Base-by-base conservation (phyloP, 2,113 vertebrate genomes). In the Lichenostomus cassidix region DNA sequence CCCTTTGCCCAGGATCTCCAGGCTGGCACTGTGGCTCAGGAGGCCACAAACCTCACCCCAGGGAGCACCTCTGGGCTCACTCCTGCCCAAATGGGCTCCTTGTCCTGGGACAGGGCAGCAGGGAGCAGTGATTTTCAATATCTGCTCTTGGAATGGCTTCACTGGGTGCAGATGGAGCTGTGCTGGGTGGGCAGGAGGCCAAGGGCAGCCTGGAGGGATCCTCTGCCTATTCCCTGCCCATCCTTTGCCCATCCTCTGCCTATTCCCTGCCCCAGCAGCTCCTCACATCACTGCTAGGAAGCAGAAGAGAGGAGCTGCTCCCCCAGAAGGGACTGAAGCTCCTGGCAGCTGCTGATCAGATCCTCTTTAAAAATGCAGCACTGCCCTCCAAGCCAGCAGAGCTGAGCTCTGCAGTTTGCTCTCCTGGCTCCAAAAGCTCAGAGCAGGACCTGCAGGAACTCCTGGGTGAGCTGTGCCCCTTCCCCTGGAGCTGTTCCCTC, bases 281-380 rank as follows among this genome's bases (percentile, higher is more conserved):
- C 3, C 71, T 65, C 20, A 23, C 0, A 0, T 49, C 8, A 1
- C 44, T 42, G 19, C 33, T 70, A 11, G 15, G 20, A 50, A 56
- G 24, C 1, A 63, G 53, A 23, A 52, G 74, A 62, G 53, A 28
- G 65, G 76, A 82, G 37, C 58, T 83, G 5, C 73, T 70, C 68
- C 28, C 49, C 19, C 46, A 46, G 46, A 41, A 67, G 35, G 31
- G 47, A 58, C 25, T 46, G 31, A 52, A 65, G 59, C 16, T 41
- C 63, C 49, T 1, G 0, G 42, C 65, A 90, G 42, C 56, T 41
- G 37, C 39, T 52, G 55, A 52, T 37, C 37, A 76, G 83, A 44
- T 15, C 12, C 62, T 79, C 74, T 49, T 89, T 67, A 84, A 87
- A 91, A 71, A 76, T 39, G 41, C 63, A 94, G 27, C 33, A 2